Base-by-base conservation (phyloP, 2,113 vertebrate genomes). In the Murina feae region DNA sequence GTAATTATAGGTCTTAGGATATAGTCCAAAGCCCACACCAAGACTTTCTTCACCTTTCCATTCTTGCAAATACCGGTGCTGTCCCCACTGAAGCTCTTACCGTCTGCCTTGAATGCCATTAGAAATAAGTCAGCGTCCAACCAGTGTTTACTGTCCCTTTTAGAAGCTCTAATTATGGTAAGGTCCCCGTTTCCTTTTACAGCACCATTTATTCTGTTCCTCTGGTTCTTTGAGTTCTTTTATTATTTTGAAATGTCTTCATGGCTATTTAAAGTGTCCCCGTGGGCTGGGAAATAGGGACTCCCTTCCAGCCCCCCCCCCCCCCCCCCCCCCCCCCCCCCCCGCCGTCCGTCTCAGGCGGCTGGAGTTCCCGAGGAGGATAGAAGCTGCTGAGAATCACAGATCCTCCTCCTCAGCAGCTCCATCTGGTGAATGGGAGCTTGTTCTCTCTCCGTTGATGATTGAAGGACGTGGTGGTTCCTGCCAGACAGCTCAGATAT, bases 321-420 rank as follows among this genome's bases (percentile, higher is more conserved):
- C n/a, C n/a, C n/a, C n/a, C n/a, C n/a, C n/a, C n/a, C n/a, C n/a
- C n/a, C n/a, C n/a, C n/a, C n/a, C n/a, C n/a, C n/a, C n/a, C n/a
- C n/a, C n/a, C n/a, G n/a, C n/a, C n/a, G n/a, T n/a, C n/a, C 65
- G 72, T 91, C 94, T 93, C 91, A 96, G 96, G 96, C 81, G 84
- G 71, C 69, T 42, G 94, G 84, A 95, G 97, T 97, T 97, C 95
- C 37, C 83, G 65, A 93, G 97, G 97, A 96, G 97, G 96, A 97
- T 96, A 97, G 94, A 96, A 97, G 94, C 97, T 97, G 97, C 97
- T 96, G 97, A 96, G 97, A 89, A 97, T 63, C 63, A 87, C 95
- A 96, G 93, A 92, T 86, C 76, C 55, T 95, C 96, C 60, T 96
- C 95, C 94, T 89, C 89, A 86, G 96, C 96, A 91, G 96, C 96